Evolutionary conservation across 2,888 invertebrate species (phyloP).

Genomic region (Coecobrya sp.): DNA sequence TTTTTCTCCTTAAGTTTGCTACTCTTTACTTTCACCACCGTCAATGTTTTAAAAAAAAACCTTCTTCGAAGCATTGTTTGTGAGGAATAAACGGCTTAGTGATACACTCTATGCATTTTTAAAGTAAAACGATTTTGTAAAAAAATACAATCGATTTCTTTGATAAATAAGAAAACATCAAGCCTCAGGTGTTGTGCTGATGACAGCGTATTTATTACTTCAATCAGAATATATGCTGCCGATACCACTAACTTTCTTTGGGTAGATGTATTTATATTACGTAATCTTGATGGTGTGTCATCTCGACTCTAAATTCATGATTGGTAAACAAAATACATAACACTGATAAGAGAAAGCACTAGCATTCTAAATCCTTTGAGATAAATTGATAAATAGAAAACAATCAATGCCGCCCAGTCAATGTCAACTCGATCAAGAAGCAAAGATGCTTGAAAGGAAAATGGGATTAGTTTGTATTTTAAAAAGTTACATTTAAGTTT

Average conservation of each 20-base stretch:
- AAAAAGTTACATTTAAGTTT: no score
- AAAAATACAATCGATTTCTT: not conserved
- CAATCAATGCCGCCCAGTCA: no score
- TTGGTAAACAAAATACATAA: no score
- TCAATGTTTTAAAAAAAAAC: not conserved
- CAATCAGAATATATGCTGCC: not conserved
- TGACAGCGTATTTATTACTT: not conserved
- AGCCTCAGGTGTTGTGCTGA: conserved; percentile 10
- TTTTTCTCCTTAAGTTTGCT: not conserved
- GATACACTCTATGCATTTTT: not conserved
- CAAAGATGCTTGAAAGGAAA: no score
- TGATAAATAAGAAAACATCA: not conserved
- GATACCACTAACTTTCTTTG: not conserved
- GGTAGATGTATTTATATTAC: no score
- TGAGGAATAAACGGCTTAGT: not conserved
- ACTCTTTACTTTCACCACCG: not conserved
- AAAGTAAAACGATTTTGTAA: not conserved
- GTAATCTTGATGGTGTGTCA: no score
- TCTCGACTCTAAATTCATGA: no score
- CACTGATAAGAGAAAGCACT: no score
- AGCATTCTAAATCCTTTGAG: no score
- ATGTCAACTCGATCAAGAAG: no score
- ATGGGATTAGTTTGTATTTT: no score
- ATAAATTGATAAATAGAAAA: no score
- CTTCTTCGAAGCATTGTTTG: not conserved